Evolutionary conservation across 2,888 invertebrate genomes (phyloP).

Genomic region (Patella pellucida): DNA sequence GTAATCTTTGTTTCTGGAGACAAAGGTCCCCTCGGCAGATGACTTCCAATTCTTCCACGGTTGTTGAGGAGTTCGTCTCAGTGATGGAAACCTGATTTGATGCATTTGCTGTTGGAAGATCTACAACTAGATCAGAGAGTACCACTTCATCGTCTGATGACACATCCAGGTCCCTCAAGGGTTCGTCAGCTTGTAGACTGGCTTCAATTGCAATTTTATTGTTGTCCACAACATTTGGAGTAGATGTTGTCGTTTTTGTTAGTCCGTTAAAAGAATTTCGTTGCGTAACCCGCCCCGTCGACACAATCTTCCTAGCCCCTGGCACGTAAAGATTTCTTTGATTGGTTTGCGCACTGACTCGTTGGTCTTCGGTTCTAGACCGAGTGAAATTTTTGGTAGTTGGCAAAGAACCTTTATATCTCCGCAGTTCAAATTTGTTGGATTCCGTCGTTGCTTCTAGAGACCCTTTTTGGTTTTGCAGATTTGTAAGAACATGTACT

Average conservation of each 20-base stretch:
- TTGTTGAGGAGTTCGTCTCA: neutral
- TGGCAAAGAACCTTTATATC: neutral
- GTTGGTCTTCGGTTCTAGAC: neutral
- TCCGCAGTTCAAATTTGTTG: too few species aligned
- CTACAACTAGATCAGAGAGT: neutral
- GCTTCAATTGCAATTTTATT: too few species aligned
- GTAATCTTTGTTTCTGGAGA: conserved; percentile 17
- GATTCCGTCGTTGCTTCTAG: neutral
- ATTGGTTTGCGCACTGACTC: neutral
- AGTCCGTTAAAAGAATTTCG: neutral
- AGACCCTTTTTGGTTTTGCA: neutral
- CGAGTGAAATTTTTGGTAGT: neutral
- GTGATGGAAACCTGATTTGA: neutral
- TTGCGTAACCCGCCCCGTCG: neutral
- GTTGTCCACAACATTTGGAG: neutral
- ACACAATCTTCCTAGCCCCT: neutral
- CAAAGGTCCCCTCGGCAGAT: conserved; percentile 23
- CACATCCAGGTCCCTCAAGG: neutral
- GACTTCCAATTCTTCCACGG: conserved; percentile 6
- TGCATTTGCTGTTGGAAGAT: neutral
- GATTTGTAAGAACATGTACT: neutral
- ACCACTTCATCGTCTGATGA: neutral
- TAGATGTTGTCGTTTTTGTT: neutral
- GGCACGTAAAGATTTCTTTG: neutral
- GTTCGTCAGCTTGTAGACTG: neutral